A percentile compares a stretch with the other conserved stretches of the same genome.
Conservation (phyloP, 2,113 vertebrate species). For the Megaceryle torquata region DNA sequence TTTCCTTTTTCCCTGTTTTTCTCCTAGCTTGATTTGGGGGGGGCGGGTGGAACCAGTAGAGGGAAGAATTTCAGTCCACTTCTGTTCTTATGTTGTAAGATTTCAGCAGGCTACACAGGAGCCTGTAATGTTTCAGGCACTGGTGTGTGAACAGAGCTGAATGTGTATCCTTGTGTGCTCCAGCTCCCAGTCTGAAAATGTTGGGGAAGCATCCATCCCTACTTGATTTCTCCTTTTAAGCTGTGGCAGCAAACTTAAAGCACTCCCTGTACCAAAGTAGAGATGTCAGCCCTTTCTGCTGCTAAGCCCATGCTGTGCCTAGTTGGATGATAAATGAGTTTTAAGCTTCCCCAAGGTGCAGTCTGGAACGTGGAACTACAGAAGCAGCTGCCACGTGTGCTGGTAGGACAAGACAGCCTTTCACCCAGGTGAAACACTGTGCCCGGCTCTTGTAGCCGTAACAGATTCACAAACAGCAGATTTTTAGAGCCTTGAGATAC, state of each 20-base stretch:
- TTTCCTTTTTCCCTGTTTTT: not conserved
- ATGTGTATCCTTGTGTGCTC: accelerated
- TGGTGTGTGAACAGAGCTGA: not conserved
- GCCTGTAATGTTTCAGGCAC: not conserved
- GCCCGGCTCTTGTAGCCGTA: not conserved
- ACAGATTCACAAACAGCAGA: not conserved
- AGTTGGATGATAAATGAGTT: conserved; percentile 30
- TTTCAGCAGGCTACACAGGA: not conserved
- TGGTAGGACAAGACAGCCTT: not conserved
- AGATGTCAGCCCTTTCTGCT: not conserved
- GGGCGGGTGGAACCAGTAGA: not conserved
- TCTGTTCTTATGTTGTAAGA: not conserved
- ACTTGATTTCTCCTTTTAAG: not conserved
- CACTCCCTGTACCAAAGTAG: not conserved
- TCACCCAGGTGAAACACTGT: accelerated
- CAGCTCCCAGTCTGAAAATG: not conserved
- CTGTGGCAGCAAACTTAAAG: not conserved
- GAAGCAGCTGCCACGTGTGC: not conserved
- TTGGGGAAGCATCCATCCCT: not conserved
- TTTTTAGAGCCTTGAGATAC: not conserved
- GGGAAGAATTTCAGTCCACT: not conserved
- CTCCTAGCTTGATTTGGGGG: not conserved
- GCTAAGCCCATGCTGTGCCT: not conserved
- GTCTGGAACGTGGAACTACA: accelerated
- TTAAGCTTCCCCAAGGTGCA: not conserved